Evolutionary conservation across 2,888 invertebrate species (phyloP), one percentile per base, ranked within the genome.

Genomic region (Yponomeuta cagnagella): DNA sequence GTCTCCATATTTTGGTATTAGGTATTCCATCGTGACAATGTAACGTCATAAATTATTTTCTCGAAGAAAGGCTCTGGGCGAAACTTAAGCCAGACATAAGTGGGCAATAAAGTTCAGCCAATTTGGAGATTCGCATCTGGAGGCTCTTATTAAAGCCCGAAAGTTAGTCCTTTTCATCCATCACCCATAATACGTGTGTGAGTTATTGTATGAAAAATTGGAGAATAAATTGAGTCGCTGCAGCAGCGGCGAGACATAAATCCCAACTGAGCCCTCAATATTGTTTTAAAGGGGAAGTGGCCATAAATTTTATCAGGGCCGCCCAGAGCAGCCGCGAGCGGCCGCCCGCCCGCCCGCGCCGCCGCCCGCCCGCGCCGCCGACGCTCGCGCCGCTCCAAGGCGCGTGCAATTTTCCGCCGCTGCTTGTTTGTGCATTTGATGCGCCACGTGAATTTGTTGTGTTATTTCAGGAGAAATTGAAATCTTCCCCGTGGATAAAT

Each of bases 221-320:
- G 90, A 92, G 92, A 92, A 92, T 92, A 92, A 92, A 92, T 92
- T 92, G 92, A 91, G 92, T 92, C 92, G 91, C 90, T 92, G 91
- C 91, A 90, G 87, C 89, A 86, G 90, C 90, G 89, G 90, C 91
- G 89, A 91, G 91, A 90, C 90, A 92, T 92, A 92, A 92, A 92
- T 92, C 92, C 91, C 90, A 90, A 90, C 91, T 89, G 92, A 92
- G 91, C 92, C 92, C 91, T 92, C 92, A 92, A 93, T 93, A 93
- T 93, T 93, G 93, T 93, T 92, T 93, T 93, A 93, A 93, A 92
- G 91, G 90, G 92, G 90, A 91, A 90, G 91, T 90, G 89, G 90
- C 90, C 92, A 93, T 93, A 93, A 93, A 93, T 93, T 92, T 91
- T 92, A 92, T 92, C 92, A 90, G 88, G 88, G 86, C 87, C 86